Evolutionary conservation across 2,797 vertebrate species (phyloP), one percentile per base, ranked within the genome.

Genomic region (Argentina silus): DNA sequence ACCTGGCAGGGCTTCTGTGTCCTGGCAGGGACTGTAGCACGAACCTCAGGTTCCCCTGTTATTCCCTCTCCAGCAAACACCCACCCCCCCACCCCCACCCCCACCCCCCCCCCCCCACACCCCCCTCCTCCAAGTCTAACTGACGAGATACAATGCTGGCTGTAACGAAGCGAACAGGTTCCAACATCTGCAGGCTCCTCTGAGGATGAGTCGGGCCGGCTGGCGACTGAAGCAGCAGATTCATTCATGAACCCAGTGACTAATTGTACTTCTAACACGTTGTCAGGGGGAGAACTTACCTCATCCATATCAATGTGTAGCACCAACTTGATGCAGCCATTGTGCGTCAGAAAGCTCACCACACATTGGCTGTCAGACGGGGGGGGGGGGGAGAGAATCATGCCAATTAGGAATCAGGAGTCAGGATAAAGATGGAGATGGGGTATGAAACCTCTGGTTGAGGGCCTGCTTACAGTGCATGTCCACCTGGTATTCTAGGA

Each of bases 1-100:
- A 63, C 62, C 62, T 71, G 76, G 44, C 63, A 53, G 47, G 47
- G 42, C 43, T 71, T 12, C 9, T 7, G 11, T 12, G 14, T 17
- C 19, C 51, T 73, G 64, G 53, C 51, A 44, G 11, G 21, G 42
- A 23, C 6, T 10, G 27, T n/a, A 36, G 43, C 68, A 65, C 57
- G 50, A 53, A 65, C 10, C 62, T 42, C 65, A 44, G 59, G 44
- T 43, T 36, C 50, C 50, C 50, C 65, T 64, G 64, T 23, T 3
- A 12, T 65, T 66, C 23, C 42, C 43, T 44, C 50, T 51, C 50
- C 50, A 51, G 27, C 27, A 36, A 36, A 36, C 27, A 36, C 27
- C 27, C 27, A 1, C 50, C 1, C 8, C 62, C 42, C 9, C 15
- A 17, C 3, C 59, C 36, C 62, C 19, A 43, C 44, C 6, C 15